Conservation (phyloP, 1,140 invertebrate genomes). For the Tetramorium simillimum region DNA sequence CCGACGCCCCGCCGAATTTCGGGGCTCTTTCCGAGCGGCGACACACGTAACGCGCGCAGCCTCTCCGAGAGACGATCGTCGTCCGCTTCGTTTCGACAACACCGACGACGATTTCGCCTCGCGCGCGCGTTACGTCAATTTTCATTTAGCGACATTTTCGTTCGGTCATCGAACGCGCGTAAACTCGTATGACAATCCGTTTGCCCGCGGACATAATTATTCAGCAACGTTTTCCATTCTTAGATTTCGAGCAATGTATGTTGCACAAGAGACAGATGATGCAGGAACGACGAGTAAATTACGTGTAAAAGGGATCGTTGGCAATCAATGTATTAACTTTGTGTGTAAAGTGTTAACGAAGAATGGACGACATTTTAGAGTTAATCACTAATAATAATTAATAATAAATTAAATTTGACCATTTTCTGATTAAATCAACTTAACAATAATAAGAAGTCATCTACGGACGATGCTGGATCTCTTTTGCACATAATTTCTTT, state of each 20-base stretch:
- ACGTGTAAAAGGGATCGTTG: not conserved
- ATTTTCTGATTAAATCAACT: too few relatives aligned
- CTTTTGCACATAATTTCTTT: too few relatives aligned
- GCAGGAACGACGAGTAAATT: not conserved
- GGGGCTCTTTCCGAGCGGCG: slow-evolving; percentile 69
- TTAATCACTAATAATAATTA: not conserved
- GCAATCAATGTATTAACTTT: not conserved
- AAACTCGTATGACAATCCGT: slow-evolving; percentile 32
- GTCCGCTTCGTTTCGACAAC: slow-evolving; percentile 27
- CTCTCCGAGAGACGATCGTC: slow-evolving; percentile 42
- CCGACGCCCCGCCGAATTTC: slow-evolving; percentile 78
- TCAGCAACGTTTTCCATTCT: slow-evolving; percentile 10
- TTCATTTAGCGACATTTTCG: slow-evolving; percentile 47
- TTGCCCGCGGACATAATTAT: slow-evolving; percentile 12
- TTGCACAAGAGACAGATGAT: not conserved
- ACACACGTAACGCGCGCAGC: slow-evolving; percentile 46
- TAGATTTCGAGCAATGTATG: not conserved
- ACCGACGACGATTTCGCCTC: not conserved
- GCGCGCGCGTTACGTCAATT: slow-evolving; percentile 40
- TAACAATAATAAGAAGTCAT: too few relatives aligned
- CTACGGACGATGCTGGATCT: too few relatives aligned
- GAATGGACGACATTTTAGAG: not conserved
- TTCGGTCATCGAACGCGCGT: slow-evolving; percentile 46
- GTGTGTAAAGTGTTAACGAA: slow-evolving; percentile 3
- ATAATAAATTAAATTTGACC: too few relatives aligned